phyloP scores from a whole-genome alignment of 2,888 invertebrate species.

The Salpingus planirostris region DNA sequence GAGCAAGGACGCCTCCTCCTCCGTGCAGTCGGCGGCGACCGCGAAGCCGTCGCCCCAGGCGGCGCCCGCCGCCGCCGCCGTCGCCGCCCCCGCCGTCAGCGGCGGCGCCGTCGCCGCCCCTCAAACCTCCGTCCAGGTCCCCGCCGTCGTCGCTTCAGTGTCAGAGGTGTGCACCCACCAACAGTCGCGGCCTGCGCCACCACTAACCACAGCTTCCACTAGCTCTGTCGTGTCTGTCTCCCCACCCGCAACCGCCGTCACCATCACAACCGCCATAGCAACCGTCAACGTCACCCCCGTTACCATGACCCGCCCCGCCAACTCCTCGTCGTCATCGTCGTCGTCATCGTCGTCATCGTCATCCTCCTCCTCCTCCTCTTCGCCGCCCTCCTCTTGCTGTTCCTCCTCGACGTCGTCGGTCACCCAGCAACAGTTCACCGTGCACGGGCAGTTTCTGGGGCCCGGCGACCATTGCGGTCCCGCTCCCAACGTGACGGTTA shows the following conservation, averaged over 20 bases:
- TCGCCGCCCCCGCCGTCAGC: constrained; percentile 20
- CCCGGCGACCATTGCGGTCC: constrained; percentile 49
- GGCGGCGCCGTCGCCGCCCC: constrained; percentile 12
- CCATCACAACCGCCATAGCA: constrained; percentile 11
- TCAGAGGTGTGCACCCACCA: constrained; percentile 42
- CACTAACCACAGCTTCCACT: constrained; percentile 35
- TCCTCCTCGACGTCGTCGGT: constrained; percentile 27
- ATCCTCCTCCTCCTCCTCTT: too few relatives aligned
- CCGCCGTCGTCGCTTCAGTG: constrained; percentile 28
- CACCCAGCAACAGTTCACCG: constrained; percentile 41
- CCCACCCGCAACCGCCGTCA: constrained; percentile 20
- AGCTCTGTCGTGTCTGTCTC: constrained; percentile 32
- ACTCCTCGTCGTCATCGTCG: constrained; percentile 11
- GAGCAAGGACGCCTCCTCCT: constrained; percentile 47
- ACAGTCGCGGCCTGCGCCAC: constrained; percentile 29
- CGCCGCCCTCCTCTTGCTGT: constrained; percentile 22
- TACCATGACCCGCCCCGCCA: constrained; percentile 25
- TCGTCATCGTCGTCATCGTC: too few relatives aligned
- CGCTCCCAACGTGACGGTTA: constrained; percentile 61
- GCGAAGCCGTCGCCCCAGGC: neutral
- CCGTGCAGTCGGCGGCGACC: constrained; percentile 35
- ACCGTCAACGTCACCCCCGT: constrained; percentile 28
- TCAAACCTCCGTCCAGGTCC: constrained; percentile 17
- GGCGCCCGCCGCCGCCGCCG: neutral
- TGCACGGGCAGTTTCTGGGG: constrained; percentile 40